Evolutionary conservation across 2,888 invertebrate genomes (phyloP).

Genomic region (Drosophila helvetica): DNA sequence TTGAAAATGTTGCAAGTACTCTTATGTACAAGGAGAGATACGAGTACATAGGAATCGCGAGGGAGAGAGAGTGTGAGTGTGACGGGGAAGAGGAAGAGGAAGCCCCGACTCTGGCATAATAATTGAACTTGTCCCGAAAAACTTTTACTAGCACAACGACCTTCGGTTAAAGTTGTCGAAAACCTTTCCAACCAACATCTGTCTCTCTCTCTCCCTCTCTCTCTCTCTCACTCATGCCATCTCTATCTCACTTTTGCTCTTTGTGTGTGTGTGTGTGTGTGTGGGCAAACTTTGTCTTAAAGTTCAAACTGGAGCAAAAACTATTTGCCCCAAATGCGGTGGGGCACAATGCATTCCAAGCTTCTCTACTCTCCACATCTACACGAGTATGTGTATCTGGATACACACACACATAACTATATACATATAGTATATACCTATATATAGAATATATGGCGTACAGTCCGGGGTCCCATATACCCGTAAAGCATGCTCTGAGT

Average conservation of each 20-base stretch:
- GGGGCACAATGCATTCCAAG: slow-evolving; percentile 45
- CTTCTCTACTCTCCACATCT: slow-evolving; percentile 2
- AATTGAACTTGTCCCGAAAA: slow-evolving; percentile 62
- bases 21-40: slow-evolving; percentile 16
- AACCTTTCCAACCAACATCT: slow-evolving; percentile 7
- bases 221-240: background rate
- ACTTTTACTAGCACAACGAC: slow-evolving; percentile 68
- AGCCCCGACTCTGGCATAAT: slow-evolving; percentile 43
- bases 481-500: slow-evolving; percentile 35
- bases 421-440: slow-evolving; percentile 12
- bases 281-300: slow-evolving; percentile 70
- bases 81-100: background rate
- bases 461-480: background rate
- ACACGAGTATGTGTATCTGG: slow-evolving; percentile 12
- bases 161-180: slow-evolving; percentile 72
- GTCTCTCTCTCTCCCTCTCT: background rate
- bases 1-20: slow-evolving; percentile 22
- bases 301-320: slow-evolving; percentile 77
- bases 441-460: slow-evolving; percentile 9
- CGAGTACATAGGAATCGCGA: background rate
- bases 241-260: background rate
- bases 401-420: slow-evolving; percentile 5
- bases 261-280: slow-evolving; percentile 6
- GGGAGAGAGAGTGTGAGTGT: background rate
- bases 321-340: slow-evolving; percentile 77